Conservation (phyloP, 1,140 invertebrate species). For the Eumaeus atala region DNA sequence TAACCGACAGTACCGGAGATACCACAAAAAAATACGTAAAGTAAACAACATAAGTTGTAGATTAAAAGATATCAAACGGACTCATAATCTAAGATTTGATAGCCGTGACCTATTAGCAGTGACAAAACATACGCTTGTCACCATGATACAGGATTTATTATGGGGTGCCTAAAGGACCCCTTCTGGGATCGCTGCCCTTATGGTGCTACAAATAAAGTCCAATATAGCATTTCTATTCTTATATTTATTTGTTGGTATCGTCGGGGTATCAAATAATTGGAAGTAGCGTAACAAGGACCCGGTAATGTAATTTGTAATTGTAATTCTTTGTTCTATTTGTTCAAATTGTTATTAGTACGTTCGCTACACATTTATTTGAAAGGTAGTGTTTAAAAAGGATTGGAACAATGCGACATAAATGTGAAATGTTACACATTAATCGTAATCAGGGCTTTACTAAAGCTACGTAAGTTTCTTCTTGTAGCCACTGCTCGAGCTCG, state of each 20-base stretch:
- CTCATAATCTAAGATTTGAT: constrained; percentile 34
- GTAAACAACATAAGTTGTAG: neutral
- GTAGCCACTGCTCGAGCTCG: no score
- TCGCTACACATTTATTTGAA: no score
- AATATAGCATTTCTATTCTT: constrained; percentile 17
- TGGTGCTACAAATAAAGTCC: constrained; percentile 21
- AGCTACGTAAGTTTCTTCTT: no score
- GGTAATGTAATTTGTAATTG: constrained; percentile 32
- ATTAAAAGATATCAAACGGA: constrained; percentile 1
- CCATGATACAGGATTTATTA: constrained; percentile 58
- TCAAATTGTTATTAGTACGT: no score
- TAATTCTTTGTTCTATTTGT: constrained; percentile 18
- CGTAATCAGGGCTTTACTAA: no score
- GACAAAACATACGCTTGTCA: constrained; percentile 66
- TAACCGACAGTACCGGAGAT: constrained; percentile 4
- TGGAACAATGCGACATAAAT: no score
- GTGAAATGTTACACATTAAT: no score
- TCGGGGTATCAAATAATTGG: constrained; percentile 51
- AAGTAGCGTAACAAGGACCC: constrained; percentile 48
- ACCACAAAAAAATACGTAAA: constrained; percentile 19
- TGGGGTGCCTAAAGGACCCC: constrained; percentile 24
- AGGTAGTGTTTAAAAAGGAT: no score
- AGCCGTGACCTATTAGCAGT: constrained; percentile 58
- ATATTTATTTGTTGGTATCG: constrained; percentile 29
- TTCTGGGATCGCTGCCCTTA: constrained; percentile 18